Evolutionary conservation across 1,140 invertebrate genomes (phyloP).

Genomic region (Drosophila hydei): DNA sequence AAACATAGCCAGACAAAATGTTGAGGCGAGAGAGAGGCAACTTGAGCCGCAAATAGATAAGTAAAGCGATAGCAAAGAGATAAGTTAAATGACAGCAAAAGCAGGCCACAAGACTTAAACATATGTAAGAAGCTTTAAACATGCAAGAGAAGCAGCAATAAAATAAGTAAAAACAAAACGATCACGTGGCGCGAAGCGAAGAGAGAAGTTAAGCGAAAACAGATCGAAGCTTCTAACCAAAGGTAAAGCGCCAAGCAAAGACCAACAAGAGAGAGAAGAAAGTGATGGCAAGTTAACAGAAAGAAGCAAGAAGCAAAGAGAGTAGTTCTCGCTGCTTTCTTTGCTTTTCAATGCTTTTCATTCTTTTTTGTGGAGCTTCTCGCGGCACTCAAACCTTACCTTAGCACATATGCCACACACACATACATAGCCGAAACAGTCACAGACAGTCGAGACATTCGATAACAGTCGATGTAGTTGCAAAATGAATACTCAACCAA

Average conservation of each 20-base stretch:
- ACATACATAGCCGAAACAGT: not conserved
- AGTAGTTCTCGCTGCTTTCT: not conserved
- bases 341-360: no score
- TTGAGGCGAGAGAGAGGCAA: not conserved
- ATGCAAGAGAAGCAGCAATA: not conserved
- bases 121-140: not conserved
- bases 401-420: not conserved
- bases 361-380: conserved; percentile 1
- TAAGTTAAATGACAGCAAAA: not conserved
- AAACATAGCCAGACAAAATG: no score
- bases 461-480: conserved; percentile 6
- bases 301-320: not conserved
- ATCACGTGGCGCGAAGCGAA: not conserved
- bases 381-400: not conserved
- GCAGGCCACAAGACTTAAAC: conserved; percentile 3
- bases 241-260: not conserved
- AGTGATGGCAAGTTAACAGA: not conserved
- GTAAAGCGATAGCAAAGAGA: not conserved
- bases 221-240: not conserved
- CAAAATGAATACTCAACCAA: conserved; percentile 60
- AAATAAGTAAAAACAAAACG: not conserved
- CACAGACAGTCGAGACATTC: not conserved
- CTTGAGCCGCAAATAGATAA: not conserved
- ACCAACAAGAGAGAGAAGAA: not conserved
- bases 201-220: not conserved